A percentile compares a stretch with the other conserved stretches of the same genome.
Evolutionary conservation across 2,888 invertebrate species (phyloP).

Genomic region (Prosopocoilus inquinatus): DNA sequence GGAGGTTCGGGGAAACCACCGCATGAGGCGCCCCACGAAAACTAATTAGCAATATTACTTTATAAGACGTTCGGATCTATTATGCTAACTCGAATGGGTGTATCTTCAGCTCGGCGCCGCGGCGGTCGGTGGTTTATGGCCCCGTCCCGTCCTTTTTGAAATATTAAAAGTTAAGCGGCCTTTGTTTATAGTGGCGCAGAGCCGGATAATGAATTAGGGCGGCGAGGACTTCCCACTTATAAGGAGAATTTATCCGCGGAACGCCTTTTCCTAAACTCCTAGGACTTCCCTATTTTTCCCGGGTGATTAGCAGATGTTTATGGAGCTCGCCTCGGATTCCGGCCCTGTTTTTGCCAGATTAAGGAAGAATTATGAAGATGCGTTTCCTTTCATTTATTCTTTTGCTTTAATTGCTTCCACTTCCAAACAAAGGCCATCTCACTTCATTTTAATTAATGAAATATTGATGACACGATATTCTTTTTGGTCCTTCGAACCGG

Average conservation of each 20-base stretch:
- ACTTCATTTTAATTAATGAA: too few relatives aligned
- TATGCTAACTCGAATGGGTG: not conserved
- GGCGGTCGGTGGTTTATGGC: not conserved
- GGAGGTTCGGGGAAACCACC: not conserved
- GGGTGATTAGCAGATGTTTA: slow-evolving; percentile 33
- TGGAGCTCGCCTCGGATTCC: slow-evolving; percentile 29
- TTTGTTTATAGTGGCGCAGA: slow-evolving; percentile 26
- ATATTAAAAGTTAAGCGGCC: slow-evolving; percentile 26
- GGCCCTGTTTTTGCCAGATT: slow-evolving; percentile 13
- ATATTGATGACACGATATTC: too few relatives aligned
- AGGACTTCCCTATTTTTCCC: slow-evolving; percentile 22
- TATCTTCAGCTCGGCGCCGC: slow-evolving; percentile 1
- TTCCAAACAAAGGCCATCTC: not conserved
- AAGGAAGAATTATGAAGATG: not conserved
- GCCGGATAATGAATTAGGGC: slow-evolving; percentile 26
- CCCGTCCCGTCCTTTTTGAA: slow-evolving; percentile 7
- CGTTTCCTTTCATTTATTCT: slow-evolving; percentile 8
- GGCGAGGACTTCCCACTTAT: slow-evolving; percentile 30
- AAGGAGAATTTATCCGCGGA: slow-evolving; percentile 33
- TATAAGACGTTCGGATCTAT: slow-evolving; percentile 1
- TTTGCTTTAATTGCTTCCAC: slow-evolving; percentile 2
- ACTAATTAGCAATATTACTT: slow-evolving; percentile 8
- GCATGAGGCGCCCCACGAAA: not conserved
- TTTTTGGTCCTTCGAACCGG: too few relatives aligned
- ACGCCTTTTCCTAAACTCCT: slow-evolving; percentile 30